phyloP scores from a whole-genome alignment of 1,140 invertebrate genomes.

The Calliphora vicina region DNA sequence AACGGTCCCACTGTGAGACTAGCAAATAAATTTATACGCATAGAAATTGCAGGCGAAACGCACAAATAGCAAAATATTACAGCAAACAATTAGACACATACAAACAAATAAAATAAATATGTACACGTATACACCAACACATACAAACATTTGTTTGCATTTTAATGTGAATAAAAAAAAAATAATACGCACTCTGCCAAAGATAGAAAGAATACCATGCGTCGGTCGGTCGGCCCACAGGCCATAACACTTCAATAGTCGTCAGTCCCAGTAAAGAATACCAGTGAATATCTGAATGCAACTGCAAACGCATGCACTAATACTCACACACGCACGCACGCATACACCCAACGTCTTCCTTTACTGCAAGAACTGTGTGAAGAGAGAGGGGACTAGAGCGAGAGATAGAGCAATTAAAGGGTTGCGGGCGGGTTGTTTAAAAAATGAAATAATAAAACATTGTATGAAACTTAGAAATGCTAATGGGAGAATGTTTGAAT shows the following conservation, averaged over 20 bases:
- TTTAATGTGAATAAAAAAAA: not conserved
- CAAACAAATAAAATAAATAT: conserved; percentile 8
- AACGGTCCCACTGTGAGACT: not conserved
- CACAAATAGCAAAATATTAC: not conserved
- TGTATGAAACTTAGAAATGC: not conserved
- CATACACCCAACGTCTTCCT: not conserved
- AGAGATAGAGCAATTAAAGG: too few relatives aligned
- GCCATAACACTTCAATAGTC: conserved; percentile 15
- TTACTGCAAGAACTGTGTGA: too few relatives aligned
- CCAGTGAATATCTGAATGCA: not conserved
- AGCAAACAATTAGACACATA: conserved; percentile 10
- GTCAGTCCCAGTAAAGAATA: not conserved
- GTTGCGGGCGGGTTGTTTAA: too few relatives aligned
- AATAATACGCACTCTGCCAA: not conserved
- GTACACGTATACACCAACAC: not conserved
- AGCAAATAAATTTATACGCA: not conserved
- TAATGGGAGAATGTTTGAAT: not conserved
- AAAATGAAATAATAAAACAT: not conserved
- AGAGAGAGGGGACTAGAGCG: too few relatives aligned
- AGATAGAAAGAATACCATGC: not conserved
- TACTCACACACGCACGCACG: not conserved
- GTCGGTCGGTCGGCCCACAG: conserved; percentile 6
- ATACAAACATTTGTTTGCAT: not conserved
- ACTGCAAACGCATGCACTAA: not conserved
- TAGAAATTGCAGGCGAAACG: conserved; percentile 8